A percentile compares a stretch with the other conserved stretches of the same genome.
Conservation (phyloP, 1,140 invertebrate species). For the Drosophila baimaii region DNA sequence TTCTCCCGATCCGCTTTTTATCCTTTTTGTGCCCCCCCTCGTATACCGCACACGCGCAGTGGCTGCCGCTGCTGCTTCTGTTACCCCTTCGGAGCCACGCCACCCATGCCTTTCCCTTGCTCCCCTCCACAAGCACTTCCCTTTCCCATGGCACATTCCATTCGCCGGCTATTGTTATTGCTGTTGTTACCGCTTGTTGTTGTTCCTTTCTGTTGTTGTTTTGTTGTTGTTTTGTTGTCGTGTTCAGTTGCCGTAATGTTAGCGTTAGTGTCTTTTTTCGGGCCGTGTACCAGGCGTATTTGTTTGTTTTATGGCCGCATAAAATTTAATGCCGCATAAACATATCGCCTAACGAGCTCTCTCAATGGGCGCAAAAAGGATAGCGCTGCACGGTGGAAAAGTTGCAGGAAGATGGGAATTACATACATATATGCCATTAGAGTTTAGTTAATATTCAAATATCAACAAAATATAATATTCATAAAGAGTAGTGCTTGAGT, state of each 20-base stretch:
- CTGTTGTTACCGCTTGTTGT: slow-evolving; percentile 32
- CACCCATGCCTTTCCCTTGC: slow-evolving; percentile 1
- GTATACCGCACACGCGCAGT: slow-evolving; percentile 33
- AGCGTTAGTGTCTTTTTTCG: slow-evolving; percentile 38
- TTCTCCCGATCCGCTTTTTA: slow-evolving; percentile 21
- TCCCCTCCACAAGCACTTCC: background rate
- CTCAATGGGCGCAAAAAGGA: slow-evolving; percentile 55
- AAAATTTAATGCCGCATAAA: slow-evolving; percentile 83
- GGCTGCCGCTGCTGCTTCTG: slow-evolving; percentile 5
- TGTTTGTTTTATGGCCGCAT: slow-evolving; percentile 81
- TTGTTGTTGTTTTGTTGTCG: slow-evolving; percentile 46
- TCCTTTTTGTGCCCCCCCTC: background rate
- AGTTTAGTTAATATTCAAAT: background rate
- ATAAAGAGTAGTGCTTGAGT: background rate
- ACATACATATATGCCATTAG: too few relatives aligned
- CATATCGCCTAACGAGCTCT: slow-evolving; percentile 78
- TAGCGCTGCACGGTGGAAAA: slow-evolving; percentile 4
- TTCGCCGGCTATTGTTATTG: slow-evolving; percentile 46
- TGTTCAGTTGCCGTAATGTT: slow-evolving; percentile 74
- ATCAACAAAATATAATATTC: background rate
- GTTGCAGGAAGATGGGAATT: background rate
- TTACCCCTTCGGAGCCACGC: slow-evolving; percentile 6
- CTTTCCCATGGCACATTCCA: slow-evolving; percentile 23
- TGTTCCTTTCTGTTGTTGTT: slow-evolving; percentile 28
- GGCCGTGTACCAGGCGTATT: slow-evolving; percentile 54